These are phyloP conservation scores for Amblyjoppa fuscipennis DNA, from an alignment of 2,888 invertebrate genomes.

Conservation along the genomic window DNA sequence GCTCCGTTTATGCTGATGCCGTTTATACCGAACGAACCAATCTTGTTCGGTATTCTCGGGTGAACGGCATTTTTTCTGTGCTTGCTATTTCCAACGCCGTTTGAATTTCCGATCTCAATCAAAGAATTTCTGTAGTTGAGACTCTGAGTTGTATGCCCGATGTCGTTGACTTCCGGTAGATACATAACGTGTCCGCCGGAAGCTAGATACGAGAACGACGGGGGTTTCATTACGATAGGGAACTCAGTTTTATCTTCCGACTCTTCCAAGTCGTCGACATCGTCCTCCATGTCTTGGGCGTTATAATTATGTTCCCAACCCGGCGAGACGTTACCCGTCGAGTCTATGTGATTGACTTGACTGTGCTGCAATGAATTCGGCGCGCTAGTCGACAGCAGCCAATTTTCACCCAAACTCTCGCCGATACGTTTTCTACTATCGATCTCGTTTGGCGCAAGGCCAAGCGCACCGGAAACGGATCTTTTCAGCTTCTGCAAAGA, in stretches of 20 bases:
- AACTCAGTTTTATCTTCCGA: conserved; percentile 74
- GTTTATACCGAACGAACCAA: conserved; percentile 62
- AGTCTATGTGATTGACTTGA: conserved; percentile 76
- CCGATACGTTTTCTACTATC: conserved; percentile 84
- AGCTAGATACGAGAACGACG: conserved; percentile 87
- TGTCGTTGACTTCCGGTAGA: conserved; percentile 87
- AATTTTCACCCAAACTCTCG: conserved; percentile 88
- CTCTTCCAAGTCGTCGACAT: conserved; percentile 68
- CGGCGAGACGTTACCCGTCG: conserved; percentile 58
- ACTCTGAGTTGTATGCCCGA: conserved; percentile 74
- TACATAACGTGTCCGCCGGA: conserved; percentile 93
- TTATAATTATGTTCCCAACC: conserved; percentile 70
- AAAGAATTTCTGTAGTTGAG: conserved; percentile 69
- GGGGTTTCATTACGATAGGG: conserved; percentile 80
- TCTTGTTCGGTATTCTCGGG: conserved; percentile 48
- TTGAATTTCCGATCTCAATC: conserved; percentile 56
- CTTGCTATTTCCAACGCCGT: conserved; percentile 64
- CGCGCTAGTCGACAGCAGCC: conserved; percentile 93
- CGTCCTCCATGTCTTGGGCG: conserved; percentile 58
- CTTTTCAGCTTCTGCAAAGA: conserved; percentile 90
- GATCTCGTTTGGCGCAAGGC: conserved; percentile 86
- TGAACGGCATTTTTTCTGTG: conserved; percentile 66
- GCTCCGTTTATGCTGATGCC: conserved; percentile 62
- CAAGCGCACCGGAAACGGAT: conserved; percentile 89
- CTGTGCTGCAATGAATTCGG: conserved; percentile 92